Evolutionary conservation across 1,140 invertebrate genomes (phyloP).

Genomic region (Pseudomyrmex pallidus): DNA sequence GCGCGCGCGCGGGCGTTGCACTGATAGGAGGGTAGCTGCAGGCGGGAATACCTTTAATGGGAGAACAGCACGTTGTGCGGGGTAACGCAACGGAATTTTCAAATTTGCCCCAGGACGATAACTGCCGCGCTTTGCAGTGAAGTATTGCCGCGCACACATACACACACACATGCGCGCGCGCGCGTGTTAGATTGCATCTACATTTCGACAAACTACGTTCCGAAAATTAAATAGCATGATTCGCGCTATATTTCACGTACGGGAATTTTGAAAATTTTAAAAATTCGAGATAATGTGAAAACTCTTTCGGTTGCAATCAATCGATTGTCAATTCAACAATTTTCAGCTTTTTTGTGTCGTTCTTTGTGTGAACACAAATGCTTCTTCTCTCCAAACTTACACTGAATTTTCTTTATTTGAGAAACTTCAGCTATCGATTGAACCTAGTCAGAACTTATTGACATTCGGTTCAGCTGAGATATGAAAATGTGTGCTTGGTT

Average conservation of each 20-base stretch:
- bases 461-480: no score
- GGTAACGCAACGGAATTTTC: constrained; percentile 57
- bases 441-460: no score
- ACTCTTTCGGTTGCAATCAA: not conserved
- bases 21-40: constrained; percentile 29
- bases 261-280: not conserved
- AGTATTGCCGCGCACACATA: constrained; percentile 1
- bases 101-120: constrained; percentile 55
- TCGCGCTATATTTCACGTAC: constrained; percentile 7
- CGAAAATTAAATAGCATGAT: constrained; percentile 48
- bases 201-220: constrained; percentile 45
- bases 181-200: constrained; percentile 44
- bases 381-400: not conserved
- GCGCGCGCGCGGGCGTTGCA: not conserved
- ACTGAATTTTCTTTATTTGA: not conserved
- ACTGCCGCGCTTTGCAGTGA: constrained; percentile 22
- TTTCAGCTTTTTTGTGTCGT: not conserved
- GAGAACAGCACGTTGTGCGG: constrained; percentile 34
- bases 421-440: no score
- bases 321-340: not conserved
- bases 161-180: not conserved
- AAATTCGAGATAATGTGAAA: not conserved
- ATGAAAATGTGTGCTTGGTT: no score
- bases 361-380: not conserved
- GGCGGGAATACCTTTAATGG: constrained; percentile 59